Conservation (phyloP, 2,888 invertebrate genomes). For the Pherbina coryleti region DNA sequence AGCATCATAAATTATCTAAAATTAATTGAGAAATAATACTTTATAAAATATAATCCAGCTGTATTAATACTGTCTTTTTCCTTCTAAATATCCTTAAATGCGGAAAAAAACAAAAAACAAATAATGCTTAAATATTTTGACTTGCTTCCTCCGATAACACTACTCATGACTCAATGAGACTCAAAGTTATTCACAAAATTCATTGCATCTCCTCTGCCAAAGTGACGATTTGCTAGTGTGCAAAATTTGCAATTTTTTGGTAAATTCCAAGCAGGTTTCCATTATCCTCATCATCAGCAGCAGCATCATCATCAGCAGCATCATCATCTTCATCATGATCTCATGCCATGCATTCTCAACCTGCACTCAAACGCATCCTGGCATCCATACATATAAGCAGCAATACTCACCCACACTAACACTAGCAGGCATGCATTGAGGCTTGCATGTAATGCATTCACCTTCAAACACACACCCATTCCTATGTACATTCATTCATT, state of each 20-base stretch:
- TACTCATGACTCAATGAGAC: background rate
- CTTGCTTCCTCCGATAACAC: background rate
- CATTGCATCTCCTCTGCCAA: background rate
- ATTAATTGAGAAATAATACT: too few relatives aligned
- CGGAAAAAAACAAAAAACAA: too few relatives aligned
- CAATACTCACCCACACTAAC: constrained; percentile 21
- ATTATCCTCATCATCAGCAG: background rate
- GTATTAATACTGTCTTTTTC: too few relatives aligned
- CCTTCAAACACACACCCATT: background rate
- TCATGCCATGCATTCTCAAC: background rate
- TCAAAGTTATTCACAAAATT: background rate
- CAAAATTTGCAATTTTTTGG: constrained; percentile 30
- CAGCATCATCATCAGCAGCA: too few relatives aligned
- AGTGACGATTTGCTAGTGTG: constrained; percentile 31
- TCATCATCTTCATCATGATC: too few relatives aligned
- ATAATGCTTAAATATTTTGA: too few relatives aligned
- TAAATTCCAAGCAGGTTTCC: constrained; percentile 9
- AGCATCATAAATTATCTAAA: too few relatives aligned
- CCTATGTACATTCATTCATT: background rate
- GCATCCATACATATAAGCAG: background rate
- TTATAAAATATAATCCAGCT: too few relatives aligned
- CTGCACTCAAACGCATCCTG: constrained; percentile 34
- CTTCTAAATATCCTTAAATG: too few relatives aligned
- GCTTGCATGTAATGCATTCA: background rate
- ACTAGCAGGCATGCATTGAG: background rate